Evolutionary conservation across 1,140 invertebrate genomes (phyloP).

Genomic region (Drosophila mojavensis): DNA sequence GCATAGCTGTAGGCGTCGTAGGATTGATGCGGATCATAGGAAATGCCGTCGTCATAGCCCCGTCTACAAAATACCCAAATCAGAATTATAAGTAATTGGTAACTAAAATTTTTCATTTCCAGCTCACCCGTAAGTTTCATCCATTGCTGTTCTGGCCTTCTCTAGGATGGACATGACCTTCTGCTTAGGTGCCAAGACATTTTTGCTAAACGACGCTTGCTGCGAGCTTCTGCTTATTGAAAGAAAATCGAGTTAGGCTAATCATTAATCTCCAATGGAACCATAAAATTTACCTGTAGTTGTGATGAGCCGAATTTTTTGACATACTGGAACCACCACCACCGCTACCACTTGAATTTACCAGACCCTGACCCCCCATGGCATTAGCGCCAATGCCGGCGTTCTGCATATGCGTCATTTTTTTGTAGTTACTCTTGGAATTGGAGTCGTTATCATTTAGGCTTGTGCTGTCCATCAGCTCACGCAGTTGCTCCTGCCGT

Average conservation of each 20-base stretch:
- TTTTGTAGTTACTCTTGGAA: constrained; percentile 59
- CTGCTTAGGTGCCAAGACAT: constrained; percentile 88
- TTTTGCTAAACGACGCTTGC: constrained; percentile 83
- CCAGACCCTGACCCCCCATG: constrained; percentile 28
- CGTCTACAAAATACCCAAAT: constrained; percentile 50
- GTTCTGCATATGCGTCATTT: constrained; percentile 54
- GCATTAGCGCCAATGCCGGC: constrained; percentile 24
- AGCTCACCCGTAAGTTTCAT: constrained; percentile 88
- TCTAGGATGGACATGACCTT: constrained; percentile 93
- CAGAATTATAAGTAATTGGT: neutral
- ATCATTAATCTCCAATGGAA: neutral
- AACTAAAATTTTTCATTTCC: neutral
- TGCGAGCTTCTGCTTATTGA: constrained; percentile 48
- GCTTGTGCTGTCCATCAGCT: constrained; percentile 86
- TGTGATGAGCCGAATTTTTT: constrained; percentile 60
- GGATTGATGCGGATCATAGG: constrained; percentile 70
- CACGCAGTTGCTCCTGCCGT: constrained; percentile 90
- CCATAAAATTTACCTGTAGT: constrained; percentile 52
- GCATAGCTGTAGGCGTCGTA: constrained; percentile 74
- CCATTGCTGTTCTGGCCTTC: constrained; percentile 91
- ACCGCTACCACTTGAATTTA: constrained; percentile 12
- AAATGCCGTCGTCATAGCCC: constrained; percentile 75
- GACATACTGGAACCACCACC: constrained; percentile 7
- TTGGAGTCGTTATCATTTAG: constrained; percentile 67
- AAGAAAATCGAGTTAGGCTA: neutral